Base-by-base conservation (phyloP, 2,888 invertebrate genomes). In the Chydorus sphaericus region DNA sequence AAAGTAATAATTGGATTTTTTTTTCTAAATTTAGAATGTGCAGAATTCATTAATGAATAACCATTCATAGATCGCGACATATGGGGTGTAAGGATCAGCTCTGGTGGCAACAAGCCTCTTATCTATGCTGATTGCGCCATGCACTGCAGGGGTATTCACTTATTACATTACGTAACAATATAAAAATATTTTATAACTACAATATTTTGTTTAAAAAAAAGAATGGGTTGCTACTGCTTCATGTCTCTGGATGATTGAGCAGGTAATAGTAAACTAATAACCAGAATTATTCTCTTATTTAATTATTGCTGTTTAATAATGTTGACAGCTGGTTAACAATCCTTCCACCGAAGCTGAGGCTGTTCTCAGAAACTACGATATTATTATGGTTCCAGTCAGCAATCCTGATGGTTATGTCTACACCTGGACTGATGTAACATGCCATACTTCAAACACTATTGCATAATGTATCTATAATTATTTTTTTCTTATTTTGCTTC, bases 171-270 rank as follows among this genome's bases (percentile, higher is more conserved):
- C 6, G n/a, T 23, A n/a, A n/a, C n/a, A n/a, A n/a, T n/a, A n/a
- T 5, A 1, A 11, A 8, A 26, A 1, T 44, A 26, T 8, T 44
- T 44, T 0, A 28, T 10, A n/a, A n/a, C n/a, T n/a, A n/a, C n/a
- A n/a, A n/a, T 3, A 5, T 44, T 44, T 16, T 14, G 33, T 33
- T 33, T 33, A 33, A 23, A 10, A 4, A 8, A 5, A 3, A 44
- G 72, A 72, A 63, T 72, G 70, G 71, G 65, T 70, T 3, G 62
- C 69, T 1, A 66, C 68, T 0, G 68, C 70, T 3, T 64, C 67
- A 33, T 58, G 63, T 28, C 38, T 61, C 11, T 62, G 59, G 33
- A 57, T 65, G 11, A 56, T 65, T 20, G 61, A 65, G 54, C 33
- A 53, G 48, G 48, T 57, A 31, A 31, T 26, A n/a, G n/a, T n/a